Percentiles rank a stretch among this genome's conserved stretches.
These are phyloP conservation scores for Tenebrio molitor DNA, from an alignment of 1,140 invertebrate genomes.

Conservation along the genomic window DNA sequence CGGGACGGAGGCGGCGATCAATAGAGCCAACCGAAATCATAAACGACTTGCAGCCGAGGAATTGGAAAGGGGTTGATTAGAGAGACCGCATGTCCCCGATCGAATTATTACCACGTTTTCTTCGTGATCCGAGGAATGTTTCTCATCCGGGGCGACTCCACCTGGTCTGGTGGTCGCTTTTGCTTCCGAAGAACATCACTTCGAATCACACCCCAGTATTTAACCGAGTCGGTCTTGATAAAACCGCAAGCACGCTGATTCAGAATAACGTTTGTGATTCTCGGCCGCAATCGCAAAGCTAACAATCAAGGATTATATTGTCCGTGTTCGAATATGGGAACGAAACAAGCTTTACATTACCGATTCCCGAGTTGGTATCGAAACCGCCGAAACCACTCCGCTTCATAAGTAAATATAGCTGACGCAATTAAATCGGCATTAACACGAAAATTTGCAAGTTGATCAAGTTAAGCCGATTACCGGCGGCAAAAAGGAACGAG, in stretches of 20 bases:
- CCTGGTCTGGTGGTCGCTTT: neutral
- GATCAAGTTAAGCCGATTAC: slow-evolving; percentile 22
- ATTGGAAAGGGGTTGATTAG: no score
- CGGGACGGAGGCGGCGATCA: slow-evolving; percentile 11
- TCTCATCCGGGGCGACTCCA: slow-evolving; percentile 6
- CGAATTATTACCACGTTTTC: no score
- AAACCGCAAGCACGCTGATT: slow-evolving; percentile 32
- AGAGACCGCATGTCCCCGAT: no score
- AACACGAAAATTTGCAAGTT: slow-evolving; percentile 31
- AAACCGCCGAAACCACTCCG: slow-evolving; percentile 7
- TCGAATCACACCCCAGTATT: slow-evolving; percentile 1
- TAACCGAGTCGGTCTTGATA: slow-evolving; percentile 25
- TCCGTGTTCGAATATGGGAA: slow-evolving; percentile 6
- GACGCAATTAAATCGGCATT: slow-evolving; percentile 39
- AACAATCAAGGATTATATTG: slow-evolving; percentile 43
- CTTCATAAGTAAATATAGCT: slow-evolving; percentile 36
- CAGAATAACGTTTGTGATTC: slow-evolving; percentile 16
- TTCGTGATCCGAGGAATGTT: slow-evolving; percentile 5
- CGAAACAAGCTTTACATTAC: slow-evolving; percentile 25
- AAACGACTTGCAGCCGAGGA: neutral
- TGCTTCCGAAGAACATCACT: slow-evolving; percentile 3
- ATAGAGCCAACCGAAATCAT: neutral
- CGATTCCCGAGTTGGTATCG: neutral
- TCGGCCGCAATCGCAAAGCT: slow-evolving; percentile 22
- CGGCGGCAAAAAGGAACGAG: neutral